Evolutionary conservation across 2,113 vertebrate genomes (phyloP), one percentile per base, ranked within the genome.

Genomic region (Agapornis roseicollis): DNA sequence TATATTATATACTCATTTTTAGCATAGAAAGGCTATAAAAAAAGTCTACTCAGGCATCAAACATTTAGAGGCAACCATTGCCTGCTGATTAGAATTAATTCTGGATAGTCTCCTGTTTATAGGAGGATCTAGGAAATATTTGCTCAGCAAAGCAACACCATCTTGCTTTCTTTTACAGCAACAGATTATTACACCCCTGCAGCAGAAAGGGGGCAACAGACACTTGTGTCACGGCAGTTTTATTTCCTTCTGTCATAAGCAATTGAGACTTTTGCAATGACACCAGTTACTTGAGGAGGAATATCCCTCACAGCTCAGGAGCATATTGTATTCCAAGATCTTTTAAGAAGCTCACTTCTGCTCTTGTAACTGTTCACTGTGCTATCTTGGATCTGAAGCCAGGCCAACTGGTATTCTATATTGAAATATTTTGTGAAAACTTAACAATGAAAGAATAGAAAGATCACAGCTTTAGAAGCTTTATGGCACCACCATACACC

Each of bases 191-290:
- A 63, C 27, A 71, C 37, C 60, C 50, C 65, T 71, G n/a, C 65
- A 95, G 37, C 91, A 95, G 80, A 81, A 94, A 94, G 73, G 65
- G 85, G 84, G 81, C 91, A 96, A 95, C 55, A 91, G 42, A 74
- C 25, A 68, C 47, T 85, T 71, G 52, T 41, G 69, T 49, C 80
- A 31, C 27, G 55, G 70, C 61, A 89, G 42, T 39, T 82, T 39
- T 37, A 80, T 37, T 72, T 79, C 44, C 44, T 55, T 25, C 81
- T 80, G 33, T n/a, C 29, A 37, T 19, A 9, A 83, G 27, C 20
- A 73, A 41, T 3, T 1, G 1, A 71, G 19, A 63, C 28, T 35
- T 81, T 46, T 70, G 69, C 46, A 82, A 66, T 63, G 16, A 81
- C n/a, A 86, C 2, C 7, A 29, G 17, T 17, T 41, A 42, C 19